phyloP scores from a whole-genome alignment of 2,113 vertebrate species.

The Vicugna pacos region DNA sequence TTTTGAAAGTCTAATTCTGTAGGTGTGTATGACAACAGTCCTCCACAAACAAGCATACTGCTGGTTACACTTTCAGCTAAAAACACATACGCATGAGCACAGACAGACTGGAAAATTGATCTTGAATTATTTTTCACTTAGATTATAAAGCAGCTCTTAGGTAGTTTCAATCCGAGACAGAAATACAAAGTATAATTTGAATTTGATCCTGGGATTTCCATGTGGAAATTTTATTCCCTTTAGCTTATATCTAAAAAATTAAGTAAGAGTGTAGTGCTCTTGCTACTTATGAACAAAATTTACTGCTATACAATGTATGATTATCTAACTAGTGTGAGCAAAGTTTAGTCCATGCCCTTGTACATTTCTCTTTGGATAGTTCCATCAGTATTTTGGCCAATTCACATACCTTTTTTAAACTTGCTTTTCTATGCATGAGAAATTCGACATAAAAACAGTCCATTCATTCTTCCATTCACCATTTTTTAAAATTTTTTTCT shows the following conservation, averaged over 20 bases:
- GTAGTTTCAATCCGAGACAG: neutral
- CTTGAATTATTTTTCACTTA: neutral
- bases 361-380: neutral
- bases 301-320: neutral
- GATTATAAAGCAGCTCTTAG: neutral
- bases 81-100: neutral
- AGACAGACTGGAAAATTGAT: neutral
- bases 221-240: neutral
- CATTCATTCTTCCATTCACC: neutral
- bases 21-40: neutral
- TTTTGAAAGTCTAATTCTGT: neutral
- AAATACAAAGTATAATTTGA: neutral
- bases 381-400: neutral
- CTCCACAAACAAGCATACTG: neutral
- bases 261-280: neutral
- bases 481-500: neutral
- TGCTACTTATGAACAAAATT: neutral
- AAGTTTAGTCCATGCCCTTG: neutral
- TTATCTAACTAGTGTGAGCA: neutral
- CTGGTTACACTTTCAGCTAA: neutral
- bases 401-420: neutral
- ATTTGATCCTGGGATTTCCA: neutral
- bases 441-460: neutral
- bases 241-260: neutral
- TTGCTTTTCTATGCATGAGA: neutral